phyloP scores from a whole-genome alignment of 2,888 invertebrate genomes.

The Caenorhabditis sinica region DNA sequence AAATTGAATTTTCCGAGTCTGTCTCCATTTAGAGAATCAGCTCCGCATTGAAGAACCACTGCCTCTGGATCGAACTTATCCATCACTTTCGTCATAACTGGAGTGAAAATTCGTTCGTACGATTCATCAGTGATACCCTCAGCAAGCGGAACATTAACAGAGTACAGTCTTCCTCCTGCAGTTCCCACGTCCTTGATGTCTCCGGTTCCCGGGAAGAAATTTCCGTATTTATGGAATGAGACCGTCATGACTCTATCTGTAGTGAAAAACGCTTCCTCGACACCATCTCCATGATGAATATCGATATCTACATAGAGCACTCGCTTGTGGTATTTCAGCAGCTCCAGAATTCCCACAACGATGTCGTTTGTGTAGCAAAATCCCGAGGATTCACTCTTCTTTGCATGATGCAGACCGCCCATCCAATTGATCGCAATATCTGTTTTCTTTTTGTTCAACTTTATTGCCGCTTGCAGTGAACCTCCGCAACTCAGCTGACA shows the following conservation, averaged over 20 bases:
- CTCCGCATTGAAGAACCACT: slow-evolving; percentile 31
- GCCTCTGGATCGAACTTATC: slow-evolving; percentile 8
- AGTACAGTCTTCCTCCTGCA: neutral
- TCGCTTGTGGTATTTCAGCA: slow-evolving; percentile 8
- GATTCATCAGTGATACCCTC: slow-evolving; percentile 9
- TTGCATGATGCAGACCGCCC: slow-evolving; percentile 31
- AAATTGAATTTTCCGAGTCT: slow-evolving; percentile 17
- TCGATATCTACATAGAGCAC: slow-evolving; percentile 34
- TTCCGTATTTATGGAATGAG: neutral
- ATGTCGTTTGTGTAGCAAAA: slow-evolving; percentile 33
- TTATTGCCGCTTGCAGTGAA: neutral
- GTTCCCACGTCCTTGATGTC: neutral
- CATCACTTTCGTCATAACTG: slow-evolving; percentile 15
- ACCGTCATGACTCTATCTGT: slow-evolving; percentile 25
- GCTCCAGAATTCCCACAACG: slow-evolving; percentile 18
- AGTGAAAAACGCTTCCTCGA: slow-evolving; percentile 13
- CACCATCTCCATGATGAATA: slow-evolving; percentile 35
- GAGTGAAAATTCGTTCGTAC: neutral
- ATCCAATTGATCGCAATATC: slow-evolving; percentile 33
- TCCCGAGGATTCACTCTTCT: slow-evolving; percentile 13
- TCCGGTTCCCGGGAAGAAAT: slow-evolving; percentile 28
- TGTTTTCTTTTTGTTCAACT: neutral
- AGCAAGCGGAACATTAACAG: slow-evolving; percentile 13
- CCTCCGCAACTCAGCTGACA: slow-evolving; percentile 31
- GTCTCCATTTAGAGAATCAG: slow-evolving; percentile 24